Base-by-base conservation (phyloP, 2,797 vertebrate genomes). In the Clangula hyemalis region DNA sequence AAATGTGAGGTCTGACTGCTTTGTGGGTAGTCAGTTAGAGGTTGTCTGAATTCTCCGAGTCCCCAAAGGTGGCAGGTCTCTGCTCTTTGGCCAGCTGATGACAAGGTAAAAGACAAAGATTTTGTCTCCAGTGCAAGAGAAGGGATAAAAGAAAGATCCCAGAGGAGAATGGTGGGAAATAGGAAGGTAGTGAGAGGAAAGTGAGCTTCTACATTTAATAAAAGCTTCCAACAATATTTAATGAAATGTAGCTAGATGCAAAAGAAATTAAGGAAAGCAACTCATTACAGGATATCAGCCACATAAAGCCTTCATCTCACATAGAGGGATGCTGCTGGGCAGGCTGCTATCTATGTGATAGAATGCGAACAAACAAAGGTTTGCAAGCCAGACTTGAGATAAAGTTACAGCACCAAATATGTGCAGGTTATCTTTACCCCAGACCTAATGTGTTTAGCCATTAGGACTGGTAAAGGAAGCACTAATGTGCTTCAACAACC, bases 21-120 rank as follows among this genome's bases (percentile, higher is more conserved):
- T 34, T 85, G 62, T 86, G 76, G 88, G 62, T 64, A 89, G 61
- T 56, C 85, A 83, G 73, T 93, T 91, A 93, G 20, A 89, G 73
- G 61, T 66, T 89, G 38, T 87, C 64, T 84, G 45, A 95, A 61
- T 73, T 90, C 65, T 61, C 45, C 47, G 87, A 27, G 41, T 90
- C 93, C 83, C 62, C 73, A 58, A 80, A 91, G 53, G 74, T 74
- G 60, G 47, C 22, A 79, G 61, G 60, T 70, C 17, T 89, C 66
- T 69, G 77, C 30, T 30, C n/a, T 78, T 34, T 53, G 39, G 15
- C 43, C 61, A 61, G 24, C 53, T 49, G 53, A 28, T 61, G 64
- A 32, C 62, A 81, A 53, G 11, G 30, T 16, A 43, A 19, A 69
- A 93, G 17, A 32, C 19, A 45, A 47, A 91, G 34, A 24, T 72